phyloP scores from a whole-genome alignment of 2,113 vertebrate species.

The Grammomys surdaster region DNA sequence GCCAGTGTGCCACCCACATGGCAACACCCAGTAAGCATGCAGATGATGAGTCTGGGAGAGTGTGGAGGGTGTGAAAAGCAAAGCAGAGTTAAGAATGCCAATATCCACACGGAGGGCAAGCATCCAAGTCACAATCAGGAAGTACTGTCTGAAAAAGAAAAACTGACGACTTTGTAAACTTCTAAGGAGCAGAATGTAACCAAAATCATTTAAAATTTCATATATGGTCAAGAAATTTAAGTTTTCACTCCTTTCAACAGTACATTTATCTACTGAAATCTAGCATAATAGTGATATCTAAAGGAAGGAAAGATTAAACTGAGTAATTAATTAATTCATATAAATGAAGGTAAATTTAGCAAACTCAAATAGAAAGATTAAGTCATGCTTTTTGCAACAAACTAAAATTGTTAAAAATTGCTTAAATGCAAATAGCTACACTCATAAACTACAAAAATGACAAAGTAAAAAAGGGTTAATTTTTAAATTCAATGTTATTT shows the following conservation, averaged over 20 bases:
- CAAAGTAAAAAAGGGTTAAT: conserved; percentile 85
- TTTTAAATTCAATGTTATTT: conserved; percentile 83
- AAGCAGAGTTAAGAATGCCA: not conserved
- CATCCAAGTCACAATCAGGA: not conserved
- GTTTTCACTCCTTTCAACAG: not conserved
- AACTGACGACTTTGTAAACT: not conserved
- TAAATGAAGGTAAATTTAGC: conserved; percentile 17
- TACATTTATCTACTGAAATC: not conserved
- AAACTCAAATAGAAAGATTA: conserved; percentile 25
- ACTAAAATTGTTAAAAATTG: conserved; percentile 33
- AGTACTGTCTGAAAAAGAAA: conserved; percentile 32
- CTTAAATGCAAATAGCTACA: conserved; percentile 42
- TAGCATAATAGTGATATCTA: not conserved
- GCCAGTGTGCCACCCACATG: not conserved
- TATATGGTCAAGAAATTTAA: not conserved
- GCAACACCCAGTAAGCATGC: not conserved
- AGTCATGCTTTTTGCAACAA: conserved; percentile 27
- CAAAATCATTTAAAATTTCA: not conserved
- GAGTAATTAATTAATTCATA: conserved; percentile 18
- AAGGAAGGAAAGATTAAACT: not conserved
- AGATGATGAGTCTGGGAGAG: not conserved
- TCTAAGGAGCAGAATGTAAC: not conserved
- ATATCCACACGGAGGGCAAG: not conserved
- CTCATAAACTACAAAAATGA: conserved; percentile 50
- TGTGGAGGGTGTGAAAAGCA: not conserved